Base-by-base conservation (phyloP, 2,888 invertebrate genomes). In the Alentia gelatinosa region DNA sequence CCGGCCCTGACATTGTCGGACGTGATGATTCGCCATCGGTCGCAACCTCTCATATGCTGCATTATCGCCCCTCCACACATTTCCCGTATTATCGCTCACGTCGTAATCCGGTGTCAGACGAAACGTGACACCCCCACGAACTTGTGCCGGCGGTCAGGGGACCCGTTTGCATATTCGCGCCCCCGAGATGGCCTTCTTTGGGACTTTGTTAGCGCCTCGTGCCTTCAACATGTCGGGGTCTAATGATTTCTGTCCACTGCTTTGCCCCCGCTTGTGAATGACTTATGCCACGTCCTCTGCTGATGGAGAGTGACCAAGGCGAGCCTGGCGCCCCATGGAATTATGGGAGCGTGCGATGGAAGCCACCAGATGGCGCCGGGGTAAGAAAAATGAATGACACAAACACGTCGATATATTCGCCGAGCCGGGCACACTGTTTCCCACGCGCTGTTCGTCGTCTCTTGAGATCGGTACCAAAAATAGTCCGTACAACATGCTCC, bases 71-170 rank as follows among this genome's bases (percentile, higher is more conserved):
- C 35, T 23, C 79, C 79, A 39, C 39, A 33, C 79, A 79, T 79
- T 79, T n/a, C 79, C 39, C 23, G 37, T 39, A 79, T 79, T 79
- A 79, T 79, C 79, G 79, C 79, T 79, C 79, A 79, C 35, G 37
- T 79, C 39, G 79, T 79, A 79, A 79, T 79, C 79, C 39, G n/a
- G 68, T 68, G 68, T 68, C 68, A 68, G 68, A 68, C 68, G 68
- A 30, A 26, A 26, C 33, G 30, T 68, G 68, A 68, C 68, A 68
- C 68, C 68, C 33, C 68, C 68, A 56, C 56, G 56, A 56, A 56
- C 56, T 56, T 56, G 30, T 68, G 30, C 68, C 68, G 12, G 5
- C 26, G 68, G 23, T 68, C n/a, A 3, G 37, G 19, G 79, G 19
- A 1, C 39, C 23, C 37, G 37, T 79, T 37, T 79, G 79, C 79